These are phyloP conservation scores for Brachypalpus laphriformis DNA, from an alignment of 2,888 invertebrate genomes.

Conservation along the genomic window DNA sequence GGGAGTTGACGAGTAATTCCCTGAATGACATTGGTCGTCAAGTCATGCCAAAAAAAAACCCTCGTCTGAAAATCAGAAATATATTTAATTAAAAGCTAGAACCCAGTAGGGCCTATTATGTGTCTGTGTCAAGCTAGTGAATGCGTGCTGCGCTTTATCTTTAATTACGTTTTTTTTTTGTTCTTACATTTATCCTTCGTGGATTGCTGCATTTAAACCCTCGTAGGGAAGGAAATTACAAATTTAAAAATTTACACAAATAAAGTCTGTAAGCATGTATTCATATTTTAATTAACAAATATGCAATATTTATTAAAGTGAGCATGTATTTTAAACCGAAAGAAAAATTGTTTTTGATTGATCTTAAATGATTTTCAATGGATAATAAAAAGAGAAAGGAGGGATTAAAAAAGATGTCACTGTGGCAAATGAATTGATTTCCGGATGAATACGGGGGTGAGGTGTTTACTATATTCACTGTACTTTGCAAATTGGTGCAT, in stretches of 20 bases:
- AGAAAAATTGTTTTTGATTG: neutral
- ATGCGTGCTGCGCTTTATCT: slow-evolving; percentile 37
- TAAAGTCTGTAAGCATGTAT: slow-evolving; percentile 17
- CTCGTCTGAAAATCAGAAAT: slow-evolving; percentile 30
- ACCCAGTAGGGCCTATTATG: slow-evolving; percentile 37
- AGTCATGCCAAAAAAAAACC: neutral
- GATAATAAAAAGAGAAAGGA: too few relatives aligned
- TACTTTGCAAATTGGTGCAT: too few relatives aligned
- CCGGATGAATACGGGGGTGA: too few relatives aligned
- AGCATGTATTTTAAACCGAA: neutral
- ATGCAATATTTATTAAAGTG: slow-evolving; percentile 23
- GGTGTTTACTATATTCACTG: too few relatives aligned
- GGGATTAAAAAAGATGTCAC: too few relatives aligned
- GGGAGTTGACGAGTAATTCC: neutral
- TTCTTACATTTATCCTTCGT: slow-evolving; percentile 1
- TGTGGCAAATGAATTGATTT: too few relatives aligned
- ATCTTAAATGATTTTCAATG: neutral
- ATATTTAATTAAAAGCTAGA: slow-evolving; percentile 67
- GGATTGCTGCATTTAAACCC: neutral
- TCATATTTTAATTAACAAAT: slow-evolving; percentile 38
- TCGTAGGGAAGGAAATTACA: slow-evolving; percentile 8
- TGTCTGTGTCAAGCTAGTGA: slow-evolving; percentile 22
- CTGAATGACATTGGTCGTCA: slow-evolving; percentile 22
- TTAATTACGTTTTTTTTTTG: slow-evolving; percentile 56
- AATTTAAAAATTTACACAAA: slow-evolving; percentile 39